Evolutionary conservation across 2,113 vertebrate species (phyloP).

Genomic region (Acanthisitta chloris): DNA sequence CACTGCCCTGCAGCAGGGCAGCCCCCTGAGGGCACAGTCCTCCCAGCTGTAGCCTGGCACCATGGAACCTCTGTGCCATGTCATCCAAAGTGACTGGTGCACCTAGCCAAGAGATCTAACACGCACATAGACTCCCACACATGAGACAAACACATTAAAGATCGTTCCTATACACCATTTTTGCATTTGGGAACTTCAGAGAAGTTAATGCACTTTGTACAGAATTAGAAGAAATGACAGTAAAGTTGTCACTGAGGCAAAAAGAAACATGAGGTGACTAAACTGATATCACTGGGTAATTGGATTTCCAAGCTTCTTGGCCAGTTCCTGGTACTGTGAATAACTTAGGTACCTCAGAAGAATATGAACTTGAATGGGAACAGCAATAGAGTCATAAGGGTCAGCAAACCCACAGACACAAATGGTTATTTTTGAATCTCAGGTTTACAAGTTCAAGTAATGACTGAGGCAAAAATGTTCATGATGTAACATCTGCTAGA

Average conservation of each 20-base stretch:
- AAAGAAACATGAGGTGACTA: background rate
- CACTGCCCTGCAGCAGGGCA: background rate
- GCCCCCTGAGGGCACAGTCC: background rate
- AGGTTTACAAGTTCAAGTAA: background rate
- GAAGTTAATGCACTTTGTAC: background rate
- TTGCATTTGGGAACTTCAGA: background rate
- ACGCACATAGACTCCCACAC: accelerated
- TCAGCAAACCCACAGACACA: background rate
- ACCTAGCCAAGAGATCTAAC: background rate
- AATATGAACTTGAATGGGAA: background rate
- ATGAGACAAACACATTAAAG: background rate
- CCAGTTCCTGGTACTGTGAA: background rate
- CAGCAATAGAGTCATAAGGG: background rate
- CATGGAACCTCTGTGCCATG: background rate
- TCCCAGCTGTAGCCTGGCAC: background rate
- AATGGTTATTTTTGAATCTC: background rate
- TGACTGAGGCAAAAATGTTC: background rate
- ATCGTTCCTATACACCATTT: background rate
- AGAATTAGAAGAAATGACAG: background rate
- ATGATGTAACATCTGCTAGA: background rate
- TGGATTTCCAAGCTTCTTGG: background rate
- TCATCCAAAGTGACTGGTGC: background rate
- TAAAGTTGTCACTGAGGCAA: background rate
- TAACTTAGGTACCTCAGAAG: background rate
- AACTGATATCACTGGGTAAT: background rate